Evolutionary conservation across 2,888 invertebrate species (phyloP), one percentile per base, ranked within the genome.

Genomic region (Drosophila colorata): DNA sequence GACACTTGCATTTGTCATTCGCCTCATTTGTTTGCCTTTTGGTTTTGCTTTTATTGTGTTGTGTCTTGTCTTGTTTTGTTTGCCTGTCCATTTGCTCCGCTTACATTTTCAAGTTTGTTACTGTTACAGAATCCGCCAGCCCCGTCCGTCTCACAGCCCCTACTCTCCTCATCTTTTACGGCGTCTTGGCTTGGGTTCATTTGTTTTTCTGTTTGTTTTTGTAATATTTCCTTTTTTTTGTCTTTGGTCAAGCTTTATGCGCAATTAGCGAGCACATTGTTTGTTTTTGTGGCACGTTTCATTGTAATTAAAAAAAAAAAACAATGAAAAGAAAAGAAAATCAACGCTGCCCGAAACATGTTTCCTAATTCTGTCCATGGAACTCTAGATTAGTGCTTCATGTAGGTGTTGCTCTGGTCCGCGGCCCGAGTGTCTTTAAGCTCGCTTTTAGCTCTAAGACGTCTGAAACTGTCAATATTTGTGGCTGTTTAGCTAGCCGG

Each of bases 1-100:
- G 83, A 85, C 90, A 81, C 81, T 81, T 85, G 83, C 83, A 79
- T 79, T 87, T 83, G 88, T 76, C 86, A 87, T 69, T 73, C 48
- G 68, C 13, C 64, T 80, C 68, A 61, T 82, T 82, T 82, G 74
- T 76, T 76, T 77, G 43, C 31, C 60, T 59, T 43, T 59, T 35
- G 65, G 44, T 74, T 56, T 56, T 51, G 43, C 65, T 61, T 59
- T 73, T 48, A 51, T 64, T 64, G 65, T 67, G 51, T 63, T 56
- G 69, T 58, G 69, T 60, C 38, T 74, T 49, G 56, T 68, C 40
- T 57, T 67, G 49, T 55, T 47, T 69, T 69, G 77, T 78, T 74
- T 86, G 68, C 64, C 65, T 66, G 78, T 69, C 78, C 85, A 88
- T 82, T 83, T 86, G 82, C 75, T 61, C 55, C 52, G 69, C 72